Evolutionary conservation across 2,113 vertebrate genomes (phyloP).

Genomic region (Equus quagga): DNA sequence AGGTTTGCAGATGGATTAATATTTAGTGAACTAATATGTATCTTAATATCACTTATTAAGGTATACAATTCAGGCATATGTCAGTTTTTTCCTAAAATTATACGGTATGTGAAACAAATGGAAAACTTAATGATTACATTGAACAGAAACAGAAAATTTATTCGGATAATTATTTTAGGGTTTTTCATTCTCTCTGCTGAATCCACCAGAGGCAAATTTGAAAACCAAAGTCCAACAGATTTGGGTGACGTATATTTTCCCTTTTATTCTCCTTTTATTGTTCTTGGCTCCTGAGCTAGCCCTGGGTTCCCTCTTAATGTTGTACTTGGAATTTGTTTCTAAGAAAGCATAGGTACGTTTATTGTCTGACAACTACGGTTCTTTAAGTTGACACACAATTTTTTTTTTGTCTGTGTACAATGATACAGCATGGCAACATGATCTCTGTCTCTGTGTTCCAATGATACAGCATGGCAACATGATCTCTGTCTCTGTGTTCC

Average conservation of each 20-base stretch:
- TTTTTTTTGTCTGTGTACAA: neutral
- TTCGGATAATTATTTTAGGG: constrained; percentile 28
- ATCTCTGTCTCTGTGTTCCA: neutral
- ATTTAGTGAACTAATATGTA: neutral
- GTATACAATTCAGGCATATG: neutral
- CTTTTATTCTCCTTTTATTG: neutral
- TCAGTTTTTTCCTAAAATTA: constrained; percentile 2
- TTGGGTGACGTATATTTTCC: neutral
- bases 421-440: neutral
- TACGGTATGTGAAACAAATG: neutral
- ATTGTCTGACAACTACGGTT: neutral
- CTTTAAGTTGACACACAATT: neutral
- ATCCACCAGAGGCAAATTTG: neutral
- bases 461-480: neutral
- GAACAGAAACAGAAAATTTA: constrained; percentile 21
- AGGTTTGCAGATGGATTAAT: constrained; percentile 11
- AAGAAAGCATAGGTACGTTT: neutral
- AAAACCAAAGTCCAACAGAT: neutral
- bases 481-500: neutral
- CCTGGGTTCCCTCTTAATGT: neutral
- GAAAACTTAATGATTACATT: neutral
- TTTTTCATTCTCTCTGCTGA: neutral
- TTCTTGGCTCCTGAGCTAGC: neutral
- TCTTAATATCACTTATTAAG: constrained; percentile 30
- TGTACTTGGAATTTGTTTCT: neutral